A percentile compares a stretch with the other conserved stretches of the same genome.
These are phyloP conservation scores for Phaonia tiefii DNA, from an alignment of 2,888 invertebrate genomes.

Conservation along the genomic window DNA sequence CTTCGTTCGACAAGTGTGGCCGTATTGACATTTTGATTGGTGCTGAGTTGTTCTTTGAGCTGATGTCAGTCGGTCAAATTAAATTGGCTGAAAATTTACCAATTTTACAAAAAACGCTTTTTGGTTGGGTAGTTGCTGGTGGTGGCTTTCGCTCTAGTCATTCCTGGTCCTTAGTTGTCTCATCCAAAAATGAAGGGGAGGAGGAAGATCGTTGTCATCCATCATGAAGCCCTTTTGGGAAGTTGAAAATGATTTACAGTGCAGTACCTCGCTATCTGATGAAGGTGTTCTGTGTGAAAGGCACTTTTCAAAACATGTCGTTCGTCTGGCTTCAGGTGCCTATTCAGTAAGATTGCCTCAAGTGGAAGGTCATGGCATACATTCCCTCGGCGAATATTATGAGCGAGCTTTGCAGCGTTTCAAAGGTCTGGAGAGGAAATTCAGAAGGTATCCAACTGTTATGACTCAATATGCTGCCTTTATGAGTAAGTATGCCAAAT, in stretches of 20 bases:
- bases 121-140: too few relatives aligned
- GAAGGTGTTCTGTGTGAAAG: conserved; percentile 41
- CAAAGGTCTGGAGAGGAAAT: conserved; percentile 38
- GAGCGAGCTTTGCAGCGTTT: too few relatives aligned
- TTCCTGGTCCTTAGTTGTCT: not conserved
- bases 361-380: not conserved
- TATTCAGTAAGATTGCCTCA: conserved; percentile 30
- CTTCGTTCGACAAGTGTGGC: conserved; percentile 49
- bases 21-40: conserved; percentile 62
- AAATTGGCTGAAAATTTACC: conserved; percentile 51
- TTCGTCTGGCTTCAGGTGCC: too few relatives aligned
- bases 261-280: not conserved
- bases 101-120: too few relatives aligned
- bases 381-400: conserved; percentile 50
- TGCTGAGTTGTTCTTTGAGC: too few relatives aligned
- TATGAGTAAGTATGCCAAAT: conserved; percentile 28
- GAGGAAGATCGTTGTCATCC: not conserved
- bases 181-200: not conserved
- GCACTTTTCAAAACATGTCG: too few relatives aligned
- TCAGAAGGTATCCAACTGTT: conserved; percentile 30
- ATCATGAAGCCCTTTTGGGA: conserved; percentile 55
- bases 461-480: conserved; percentile 35
- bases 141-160: not conserved
- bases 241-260: conserved; percentile 51
- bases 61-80: too few relatives aligned